These are phyloP conservation scores for Oryzias celebensis DNA, from an alignment of 2,113 vertebrate genomes.

Conservation along the genomic window DNA sequence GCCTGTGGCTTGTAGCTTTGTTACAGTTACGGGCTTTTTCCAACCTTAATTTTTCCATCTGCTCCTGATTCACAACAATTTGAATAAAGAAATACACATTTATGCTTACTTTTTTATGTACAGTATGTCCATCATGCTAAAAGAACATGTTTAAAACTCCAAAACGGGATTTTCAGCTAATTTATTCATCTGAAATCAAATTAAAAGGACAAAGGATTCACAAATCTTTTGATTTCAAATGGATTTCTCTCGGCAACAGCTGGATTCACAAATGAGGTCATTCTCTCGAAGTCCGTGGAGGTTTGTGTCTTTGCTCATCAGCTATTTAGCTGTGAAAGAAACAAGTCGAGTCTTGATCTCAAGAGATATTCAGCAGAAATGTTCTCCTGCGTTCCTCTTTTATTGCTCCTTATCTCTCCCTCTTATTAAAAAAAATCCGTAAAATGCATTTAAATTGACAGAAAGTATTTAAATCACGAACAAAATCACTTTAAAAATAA, in stretches of 20 bases:
- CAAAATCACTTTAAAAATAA: no score
- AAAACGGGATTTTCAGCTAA: background rate
- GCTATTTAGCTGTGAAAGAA: constrained; percentile 9
- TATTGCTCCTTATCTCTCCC: background rate
- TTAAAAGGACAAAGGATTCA: constrained; percentile 1
- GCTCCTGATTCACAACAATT: no score
- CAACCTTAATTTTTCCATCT: no score
- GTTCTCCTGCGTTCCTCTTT: background rate
- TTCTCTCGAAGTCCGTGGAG: background rate
- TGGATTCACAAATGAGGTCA: background rate
- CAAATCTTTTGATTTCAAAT: background rate
- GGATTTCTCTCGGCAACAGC: background rate
- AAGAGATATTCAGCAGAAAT: background rate
- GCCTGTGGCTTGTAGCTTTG: no score
- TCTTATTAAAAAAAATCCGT: no score
- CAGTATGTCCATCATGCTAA: no score
- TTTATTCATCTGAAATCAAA: background rate
- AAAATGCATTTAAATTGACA: no score
- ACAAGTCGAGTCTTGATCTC: constrained; percentile 25
- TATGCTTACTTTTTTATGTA: no score
- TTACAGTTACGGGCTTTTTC: no score
- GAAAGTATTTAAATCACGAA: no score
- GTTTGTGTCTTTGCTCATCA: background rate
- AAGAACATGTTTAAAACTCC: no score
- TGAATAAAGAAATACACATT: no score